Evolutionary conservation across 1,140 invertebrate genomes (phyloP).

Genomic region (Tigriopus japonicus): DNA sequence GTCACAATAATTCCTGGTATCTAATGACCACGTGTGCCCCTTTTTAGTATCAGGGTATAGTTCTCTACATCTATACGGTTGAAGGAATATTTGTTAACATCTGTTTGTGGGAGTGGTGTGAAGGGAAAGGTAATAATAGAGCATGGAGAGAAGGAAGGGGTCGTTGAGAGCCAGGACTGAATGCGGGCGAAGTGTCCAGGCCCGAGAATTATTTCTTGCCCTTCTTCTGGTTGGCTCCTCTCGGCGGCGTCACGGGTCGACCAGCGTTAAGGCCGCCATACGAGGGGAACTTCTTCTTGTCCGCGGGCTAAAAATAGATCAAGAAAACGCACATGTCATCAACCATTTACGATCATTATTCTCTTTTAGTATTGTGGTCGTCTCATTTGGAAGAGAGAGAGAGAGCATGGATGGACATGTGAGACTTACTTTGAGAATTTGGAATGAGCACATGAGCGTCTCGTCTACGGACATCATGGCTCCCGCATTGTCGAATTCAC

Average conservation of each 20-base stretch:
- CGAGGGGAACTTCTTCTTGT: slow-evolving; percentile 38
- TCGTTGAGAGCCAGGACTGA: too few species aligned
- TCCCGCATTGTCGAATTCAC: slow-evolving; percentile 62
- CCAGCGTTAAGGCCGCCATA: slow-evolving; percentile 32
- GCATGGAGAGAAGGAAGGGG: too few species aligned
- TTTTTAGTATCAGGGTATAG: too few species aligned
- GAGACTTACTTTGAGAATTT: slow-evolving; percentile 27
- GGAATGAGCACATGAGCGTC: slow-evolving; percentile 55
- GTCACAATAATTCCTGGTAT: too few species aligned
- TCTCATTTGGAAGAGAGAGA: too few species aligned
- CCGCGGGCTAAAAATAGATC: slow-evolving; percentile 33
- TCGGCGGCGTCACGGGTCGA: slow-evolving; percentile 55
- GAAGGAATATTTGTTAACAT: too few species aligned
- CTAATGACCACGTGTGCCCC: too few species aligned
- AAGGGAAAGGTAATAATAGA: too few species aligned
- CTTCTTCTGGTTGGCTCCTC: slow-evolving; percentile 29
- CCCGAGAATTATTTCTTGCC: slow-evolving; percentile 20
- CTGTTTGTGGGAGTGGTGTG: too few species aligned
- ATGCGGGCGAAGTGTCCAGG: too few species aligned
- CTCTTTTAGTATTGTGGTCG: not conserved
- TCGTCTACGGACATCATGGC: slow-evolving; percentile 70
- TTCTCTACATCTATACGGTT: too few species aligned
- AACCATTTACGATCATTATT: too few species aligned
- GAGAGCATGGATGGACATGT: not conserved
- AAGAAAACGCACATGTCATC: slow-evolving; percentile 7